Percentiles rank a stretch among this genome's conserved stretches.
Conservation (phyloP, 2,113 vertebrate species). For the Periophthalmus modestus region DNA sequence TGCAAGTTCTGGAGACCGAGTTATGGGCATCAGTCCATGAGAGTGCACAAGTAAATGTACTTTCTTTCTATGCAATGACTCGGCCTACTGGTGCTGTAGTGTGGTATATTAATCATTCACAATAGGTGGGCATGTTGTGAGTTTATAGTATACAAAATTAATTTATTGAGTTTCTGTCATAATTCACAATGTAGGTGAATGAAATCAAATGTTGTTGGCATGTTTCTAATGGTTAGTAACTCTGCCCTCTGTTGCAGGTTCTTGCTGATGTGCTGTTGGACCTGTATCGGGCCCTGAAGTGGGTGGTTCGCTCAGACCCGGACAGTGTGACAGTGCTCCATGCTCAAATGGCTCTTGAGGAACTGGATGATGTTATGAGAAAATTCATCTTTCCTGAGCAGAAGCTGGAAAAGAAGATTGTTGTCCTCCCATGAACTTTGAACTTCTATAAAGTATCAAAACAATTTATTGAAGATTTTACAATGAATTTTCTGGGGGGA, state of each 20-base stretch:
- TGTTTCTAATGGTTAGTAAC: background rate
- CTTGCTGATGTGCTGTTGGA: conserved; percentile 86
- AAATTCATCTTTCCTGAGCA: conserved; percentile 85
- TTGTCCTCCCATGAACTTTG: conserved; percentile 81
- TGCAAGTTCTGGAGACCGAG: background rate
- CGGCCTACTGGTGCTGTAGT: too few species aligned
- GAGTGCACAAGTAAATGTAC: background rate
- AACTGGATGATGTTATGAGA: conserved; percentile 83
- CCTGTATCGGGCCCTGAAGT: conserved; percentile 91
- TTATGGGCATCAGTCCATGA: background rate
- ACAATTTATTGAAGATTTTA: background rate
- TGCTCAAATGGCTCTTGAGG: conserved; percentile 89
- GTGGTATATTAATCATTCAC: too few species aligned
- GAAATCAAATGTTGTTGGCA: background rate
- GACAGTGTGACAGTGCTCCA: conserved; percentile 84
- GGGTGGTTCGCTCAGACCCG: conserved; percentile 75
- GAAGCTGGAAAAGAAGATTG: conserved; percentile 90
- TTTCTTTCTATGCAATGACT: too few species aligned
- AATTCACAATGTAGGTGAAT: background rate
- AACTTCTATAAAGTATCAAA: background rate
- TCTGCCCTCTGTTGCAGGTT: conserved; percentile 52
- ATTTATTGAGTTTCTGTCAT: background rate
- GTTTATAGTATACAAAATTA: background rate
- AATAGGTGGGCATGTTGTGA: background rate
- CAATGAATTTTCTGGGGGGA: background rate